These are phyloP conservation scores for Hermaeophaga mercurialis DNA, from an alignment of 2,888 invertebrate species.

Conservation along the genomic window DNA sequence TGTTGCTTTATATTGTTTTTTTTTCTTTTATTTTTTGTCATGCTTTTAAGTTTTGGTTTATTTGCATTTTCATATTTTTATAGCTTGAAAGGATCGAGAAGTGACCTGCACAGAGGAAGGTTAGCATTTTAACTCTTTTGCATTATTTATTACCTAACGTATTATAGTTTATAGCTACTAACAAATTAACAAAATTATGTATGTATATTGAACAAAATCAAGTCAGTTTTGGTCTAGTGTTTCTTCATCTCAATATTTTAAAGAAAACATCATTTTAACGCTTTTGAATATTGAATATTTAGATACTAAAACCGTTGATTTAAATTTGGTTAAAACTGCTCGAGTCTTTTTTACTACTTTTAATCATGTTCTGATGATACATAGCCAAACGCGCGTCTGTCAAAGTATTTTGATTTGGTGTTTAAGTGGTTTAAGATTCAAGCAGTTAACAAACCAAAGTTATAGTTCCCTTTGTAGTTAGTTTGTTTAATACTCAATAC, in stretches of 20 bases:
- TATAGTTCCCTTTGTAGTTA: too few relatives aligned
- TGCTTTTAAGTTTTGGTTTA: constrained; percentile 30
- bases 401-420: too few relatives aligned
- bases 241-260: not conserved
- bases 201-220: constrained; percentile 5
- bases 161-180: constrained; percentile 22
- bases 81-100: constrained; percentile 69
- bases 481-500: too few relatives aligned
- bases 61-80: constrained; percentile 44
- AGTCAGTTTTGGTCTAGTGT: not conserved
- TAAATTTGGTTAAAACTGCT: too few relatives aligned
- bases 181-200: constrained; percentile 31
- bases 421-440: too few relatives aligned
- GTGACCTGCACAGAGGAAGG: constrained; percentile 62
- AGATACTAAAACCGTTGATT: too few relatives aligned
- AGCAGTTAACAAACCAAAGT: too few relatives aligned
- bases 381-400: too few relatives aligned
- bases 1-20: not conserved
- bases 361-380: too few relatives aligned
- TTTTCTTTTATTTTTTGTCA: constrained; percentile 16
- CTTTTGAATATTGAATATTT: too few relatives aligned
- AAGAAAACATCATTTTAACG: too few relatives aligned
- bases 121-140: constrained; percentile 47
- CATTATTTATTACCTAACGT: constrained; percentile 26
- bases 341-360: too few relatives aligned